Percentiles rank a stretch among this genome's conserved stretches.
phyloP scores from a whole-genome alignment of 2,797 vertebrate genomes.

The Galago senegalensis region DNA sequence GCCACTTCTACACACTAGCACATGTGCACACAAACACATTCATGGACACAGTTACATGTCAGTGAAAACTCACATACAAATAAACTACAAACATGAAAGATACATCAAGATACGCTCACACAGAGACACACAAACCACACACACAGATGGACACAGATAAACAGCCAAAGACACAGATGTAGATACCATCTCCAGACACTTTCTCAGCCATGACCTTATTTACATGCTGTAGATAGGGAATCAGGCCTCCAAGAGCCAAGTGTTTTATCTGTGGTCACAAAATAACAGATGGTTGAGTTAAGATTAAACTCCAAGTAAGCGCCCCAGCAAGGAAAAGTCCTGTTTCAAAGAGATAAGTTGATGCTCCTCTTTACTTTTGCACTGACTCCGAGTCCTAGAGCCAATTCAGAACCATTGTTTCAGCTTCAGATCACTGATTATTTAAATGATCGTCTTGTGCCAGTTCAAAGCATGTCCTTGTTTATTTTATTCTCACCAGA shows the following conservation, averaged over 20 bases:
- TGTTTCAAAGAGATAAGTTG: not conserved
- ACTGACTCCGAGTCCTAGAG: not conserved
- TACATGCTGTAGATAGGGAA: not conserved
- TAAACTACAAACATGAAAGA: not conserved
- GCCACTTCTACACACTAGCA: not conserved
- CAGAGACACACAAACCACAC: not conserved
- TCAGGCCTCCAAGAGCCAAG: not conserved
- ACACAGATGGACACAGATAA: too few relatives aligned
- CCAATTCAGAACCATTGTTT: not conserved
- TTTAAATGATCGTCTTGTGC: not conserved
- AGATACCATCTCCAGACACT: not conserved
- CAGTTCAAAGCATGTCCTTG: not conserved
- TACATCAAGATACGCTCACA: not conserved
- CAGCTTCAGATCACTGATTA: not conserved
- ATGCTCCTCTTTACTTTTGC: not conserved
- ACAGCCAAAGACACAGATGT: not conserved
- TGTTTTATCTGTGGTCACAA: not conserved
- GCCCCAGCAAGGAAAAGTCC: not conserved
- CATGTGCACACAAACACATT: not conserved
- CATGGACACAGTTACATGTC: not conserved
- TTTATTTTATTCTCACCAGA: not conserved
- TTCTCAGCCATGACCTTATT: not conserved
- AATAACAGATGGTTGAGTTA: not conserved
- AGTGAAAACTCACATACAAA: not conserved
- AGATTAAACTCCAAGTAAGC: not conserved